Evolutionary conservation across 2,113 vertebrate genomes (phyloP), one percentile per base, ranked within the genome.

Genomic region (Aegithalos caudatus): DNA sequence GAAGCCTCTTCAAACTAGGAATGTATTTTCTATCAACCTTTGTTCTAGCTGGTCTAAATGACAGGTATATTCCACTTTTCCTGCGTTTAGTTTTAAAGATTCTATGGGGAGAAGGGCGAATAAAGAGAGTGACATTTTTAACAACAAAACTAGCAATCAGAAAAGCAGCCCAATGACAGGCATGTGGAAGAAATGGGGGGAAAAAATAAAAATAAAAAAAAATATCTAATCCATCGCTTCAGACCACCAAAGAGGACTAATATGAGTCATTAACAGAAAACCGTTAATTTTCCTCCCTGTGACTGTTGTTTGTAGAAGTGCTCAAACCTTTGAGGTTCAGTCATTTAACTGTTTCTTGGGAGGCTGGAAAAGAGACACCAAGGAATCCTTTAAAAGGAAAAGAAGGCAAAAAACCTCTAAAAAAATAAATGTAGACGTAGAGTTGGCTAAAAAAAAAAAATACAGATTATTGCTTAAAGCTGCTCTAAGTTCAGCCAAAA

Each of bases 61-160:
- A 99, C 99, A 99, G 99, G 99, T 99, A 98, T 98, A 98, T 97
- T 98, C 97, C 98, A 98, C 98, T 98, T 98, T 97, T 97, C 96
- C 97, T 96, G 97, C 96, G 85, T 98, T 98, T 97, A 98, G 97
- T 98, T 98, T 98, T 97, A 98, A 98, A 97, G 98, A 98, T 98
- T 98, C 95, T 97, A 92, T 95, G 96, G 97, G 97, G 97, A 96
- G 97, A 97, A 97, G 95, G 91, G 86, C 0, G 71, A 97, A 97
- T 94, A 94, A 91, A 96, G 93, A 96, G 97, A 96, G 96, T 98
- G 98, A 98, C 98, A 98, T 98, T 98, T 98, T 97, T 97, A 98
- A 98, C 98, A 98, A 98, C 98, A 98, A 98, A 98, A 98, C 98
- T 95, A 98, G 98, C 98, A 98, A 98, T 98, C 98, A 98, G 97